A percentile compares a stretch with the other conserved stretches of the same genome.
Evolutionary conservation across 2,113 vertebrate genomes (phyloP).

Genomic region (Sinocyclocheilus anophthalmus): DNA sequence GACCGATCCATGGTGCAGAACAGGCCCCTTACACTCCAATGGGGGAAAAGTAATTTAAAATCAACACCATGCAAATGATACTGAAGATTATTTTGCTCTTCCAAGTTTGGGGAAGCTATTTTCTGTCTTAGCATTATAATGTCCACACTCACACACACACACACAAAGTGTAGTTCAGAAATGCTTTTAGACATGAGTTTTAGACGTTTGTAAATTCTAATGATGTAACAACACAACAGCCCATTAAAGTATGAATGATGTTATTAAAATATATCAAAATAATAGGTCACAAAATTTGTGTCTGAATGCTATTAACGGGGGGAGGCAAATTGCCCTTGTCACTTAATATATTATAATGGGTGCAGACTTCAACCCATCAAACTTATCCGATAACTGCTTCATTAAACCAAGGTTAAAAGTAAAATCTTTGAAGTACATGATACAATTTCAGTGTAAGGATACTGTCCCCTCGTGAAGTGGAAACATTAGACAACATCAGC

Average conservation of each 20-base stretch:
- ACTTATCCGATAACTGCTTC: neutral
- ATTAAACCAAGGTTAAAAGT: neutral
- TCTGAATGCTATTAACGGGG: neutral
- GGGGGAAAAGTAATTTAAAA: neutral
- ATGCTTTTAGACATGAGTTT: slow-evolving; percentile 1
- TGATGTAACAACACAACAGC: neutral
- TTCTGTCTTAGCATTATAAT: neutral
- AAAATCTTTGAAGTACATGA: neutral
- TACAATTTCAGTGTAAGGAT: no score
- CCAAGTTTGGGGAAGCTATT: neutral
- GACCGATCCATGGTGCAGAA: neutral
- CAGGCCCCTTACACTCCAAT: neutral
- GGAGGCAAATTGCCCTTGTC: neutral
- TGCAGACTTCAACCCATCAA: neutral
- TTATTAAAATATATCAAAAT: neutral
- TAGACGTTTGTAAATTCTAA: neutral
- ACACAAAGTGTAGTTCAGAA: neutral
- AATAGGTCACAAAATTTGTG: neutral
- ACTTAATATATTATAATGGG: neutral
- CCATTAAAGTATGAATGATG: neutral
- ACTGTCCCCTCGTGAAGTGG: neutral
- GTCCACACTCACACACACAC: neutral
- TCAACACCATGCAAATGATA: neutral
- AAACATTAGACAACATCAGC: slow-evolving; percentile 33
- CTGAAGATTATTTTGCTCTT: neutral